These are phyloP conservation scores for Pseudanteris insignis DNA, from an alignment of 2,888 invertebrate genomes.

Conservation along the genomic window DNA sequence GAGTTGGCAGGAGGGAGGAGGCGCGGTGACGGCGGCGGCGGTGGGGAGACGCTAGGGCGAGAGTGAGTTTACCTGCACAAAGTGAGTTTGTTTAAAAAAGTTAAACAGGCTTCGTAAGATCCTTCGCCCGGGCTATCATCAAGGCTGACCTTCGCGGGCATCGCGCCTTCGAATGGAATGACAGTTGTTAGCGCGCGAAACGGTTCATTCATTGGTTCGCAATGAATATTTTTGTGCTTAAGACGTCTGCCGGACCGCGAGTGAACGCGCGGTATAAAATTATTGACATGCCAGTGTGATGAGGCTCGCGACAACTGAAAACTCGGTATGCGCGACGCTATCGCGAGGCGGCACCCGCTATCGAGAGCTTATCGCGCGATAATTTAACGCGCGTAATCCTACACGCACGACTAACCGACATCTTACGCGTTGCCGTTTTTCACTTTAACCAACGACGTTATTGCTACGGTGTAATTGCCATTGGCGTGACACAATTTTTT, in stretches of 20 bases:
- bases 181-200: constrained; percentile 34
- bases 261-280: constrained; percentile 40
- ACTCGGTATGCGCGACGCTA: constrained; percentile 58
- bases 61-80: constrained; percentile 27
- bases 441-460: too few relatives aligned
- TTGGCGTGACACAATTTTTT: too few relatives aligned
- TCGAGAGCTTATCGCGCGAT: constrained; percentile 53
- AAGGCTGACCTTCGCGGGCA: constrained; percentile 36
- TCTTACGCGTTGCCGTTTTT: too few relatives aligned
- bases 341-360: constrained; percentile 53
- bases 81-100: constrained; percentile 32
- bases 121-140: constrained; percentile 30
- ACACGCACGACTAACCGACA: too few relatives aligned
- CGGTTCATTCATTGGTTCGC: constrained; percentile 8
- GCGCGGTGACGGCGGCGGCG: too few relatives aligned
- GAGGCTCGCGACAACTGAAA: constrained; percentile 50
- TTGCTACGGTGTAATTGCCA: too few relatives aligned
- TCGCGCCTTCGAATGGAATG: constrained; percentile 26
- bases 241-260: constrained; percentile 2
- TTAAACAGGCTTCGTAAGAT: constrained; percentile 37
- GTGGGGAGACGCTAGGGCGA: too few relatives aligned
- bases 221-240: constrained; percentile 8
- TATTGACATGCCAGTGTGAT: constrained; percentile 51
- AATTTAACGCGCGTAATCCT: too few relatives aligned
- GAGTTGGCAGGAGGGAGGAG: too few relatives aligned